Conservation (phyloP, 2,888 invertebrate species). For the Yponomeuta malinellus region DNA sequence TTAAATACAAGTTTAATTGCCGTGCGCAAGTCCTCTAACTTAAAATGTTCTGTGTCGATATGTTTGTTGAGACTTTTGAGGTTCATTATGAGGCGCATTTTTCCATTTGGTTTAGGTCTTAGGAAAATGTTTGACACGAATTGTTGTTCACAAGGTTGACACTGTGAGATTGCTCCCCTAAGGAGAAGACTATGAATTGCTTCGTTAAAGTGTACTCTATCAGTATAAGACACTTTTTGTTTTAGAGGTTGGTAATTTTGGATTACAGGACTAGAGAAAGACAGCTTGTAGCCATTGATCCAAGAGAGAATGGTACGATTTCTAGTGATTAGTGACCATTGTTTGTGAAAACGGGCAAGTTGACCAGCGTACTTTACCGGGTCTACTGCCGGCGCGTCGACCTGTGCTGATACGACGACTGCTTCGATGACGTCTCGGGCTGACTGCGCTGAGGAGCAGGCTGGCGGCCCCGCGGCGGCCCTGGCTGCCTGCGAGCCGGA, state of each 20-base stretch:
- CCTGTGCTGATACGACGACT: too few relatives aligned
- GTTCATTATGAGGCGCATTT: slow-evolving; percentile 7
- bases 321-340: slow-evolving; percentile 16
- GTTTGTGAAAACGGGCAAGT: slow-evolving; percentile 17
- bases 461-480: too few relatives aligned
- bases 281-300: too few relatives aligned
- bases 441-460: too few relatives aligned
- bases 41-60: background rate
- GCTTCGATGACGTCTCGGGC: too few relatives aligned
- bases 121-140: background rate
- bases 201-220: slow-evolving; percentile 4
- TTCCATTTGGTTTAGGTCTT: slow-evolving; percentile 1
- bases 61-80: background rate
- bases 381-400: slow-evolving; percentile 12
- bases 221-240: too few relatives aligned
- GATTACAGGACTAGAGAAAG: too few relatives aligned
- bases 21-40: slow-evolving; percentile 6
- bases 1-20: background rate
- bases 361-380: slow-evolving; percentile 20
- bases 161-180: background rate
- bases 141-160: slow-evolving; percentile 5
- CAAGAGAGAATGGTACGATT: background rate
- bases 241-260: too few relatives aligned
- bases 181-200: background rate
- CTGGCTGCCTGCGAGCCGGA: too few relatives aligned